Percentiles rank a stretch among this genome's conserved stretches.
These are phyloP conservation scores for Oscheius sp. DNA, from an alignment of 2,888 invertebrate genomes.

Conservation along the genomic window DNA sequence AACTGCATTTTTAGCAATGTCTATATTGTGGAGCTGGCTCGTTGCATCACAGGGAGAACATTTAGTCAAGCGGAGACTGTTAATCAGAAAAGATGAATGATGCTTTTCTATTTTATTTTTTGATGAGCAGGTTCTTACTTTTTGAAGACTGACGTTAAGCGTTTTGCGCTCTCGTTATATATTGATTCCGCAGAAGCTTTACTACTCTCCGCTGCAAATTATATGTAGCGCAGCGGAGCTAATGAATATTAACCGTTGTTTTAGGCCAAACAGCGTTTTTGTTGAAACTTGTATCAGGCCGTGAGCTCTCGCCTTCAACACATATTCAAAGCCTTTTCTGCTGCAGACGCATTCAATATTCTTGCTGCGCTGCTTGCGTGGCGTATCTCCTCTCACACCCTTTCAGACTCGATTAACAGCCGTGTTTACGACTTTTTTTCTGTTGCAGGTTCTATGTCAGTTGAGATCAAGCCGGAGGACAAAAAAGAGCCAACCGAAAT, in stretches of 20 bases:
- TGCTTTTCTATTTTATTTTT: no score
- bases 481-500: conserved; percentile 4
- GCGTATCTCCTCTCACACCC: neutral
- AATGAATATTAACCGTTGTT: conserved; percentile 17
- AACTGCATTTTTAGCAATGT: no score
- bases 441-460: conserved; percentile 13
- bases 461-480: conserved; percentile 12
- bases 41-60: no score
- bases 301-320: no score
- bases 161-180: conserved; percentile 23
- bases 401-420: neutral
- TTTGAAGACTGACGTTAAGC: conserved; percentile 20
- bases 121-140: no score
- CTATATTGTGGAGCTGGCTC: no score
- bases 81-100: no score
- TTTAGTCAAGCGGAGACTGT: no score
- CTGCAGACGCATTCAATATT: neutral
- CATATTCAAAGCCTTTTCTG: no score
- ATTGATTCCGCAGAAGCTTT: conserved; percentile 22
- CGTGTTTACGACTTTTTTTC: neutral
- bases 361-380: neutral
- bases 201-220: conserved; percentile 24
- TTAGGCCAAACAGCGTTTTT: no score
- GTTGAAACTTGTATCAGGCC: no score
- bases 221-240: conserved; percentile 4